Base-by-base conservation (phyloP, 2,113 vertebrate genomes). In the Budorcas taxicolor region DNA sequence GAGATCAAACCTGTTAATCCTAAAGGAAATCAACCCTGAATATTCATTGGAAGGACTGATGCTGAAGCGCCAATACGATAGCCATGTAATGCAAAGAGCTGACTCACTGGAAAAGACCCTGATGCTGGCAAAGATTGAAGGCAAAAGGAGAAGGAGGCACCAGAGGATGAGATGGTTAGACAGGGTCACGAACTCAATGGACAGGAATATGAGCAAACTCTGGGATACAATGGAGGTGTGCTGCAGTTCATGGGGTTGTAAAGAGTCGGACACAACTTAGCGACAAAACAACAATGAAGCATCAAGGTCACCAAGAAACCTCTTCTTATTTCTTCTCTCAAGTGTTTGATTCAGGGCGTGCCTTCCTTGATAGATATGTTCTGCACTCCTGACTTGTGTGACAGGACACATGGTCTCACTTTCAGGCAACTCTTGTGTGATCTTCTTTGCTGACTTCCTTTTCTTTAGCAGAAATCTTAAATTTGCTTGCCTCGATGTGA, bases 401-500 rank as follows among this genome's bases (percentile, higher is more conserved):
- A 62, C 17, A 25, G 27, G 82, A n/a, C 25, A 47, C 8, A 13
- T 8, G n/a, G n/a, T 81, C 55, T 76, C 27, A 50, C 21, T 25
- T 10, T 7, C 29, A 23, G 45, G 14, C 10, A 33, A 45, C n/a
- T 81, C 45, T 57, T 36, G 13, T 50, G 40, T 36, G n/a, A 40
- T 19, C 19, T 40, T 45, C 36, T 33, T 25, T 14, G 6, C 45
- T n/a, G n/a, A 23, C 23, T 36, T 74, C 23, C 85, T 52, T 53
- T 88, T 23, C n/a, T 64, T 81, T 43, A 67, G 60, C 84, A 88
- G 47, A 94, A 82, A 27, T 53, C 23, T 33, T 64, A 55, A 16
- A 13, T 10, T 27, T 90, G 23, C 64, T 64, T 52, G 40, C 33
- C 82, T 21, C 27, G 2, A 7, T 55, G 82, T 45, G 52, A 36